Evolutionary conservation across 92 coral and sea anemone genomes (phyloP).

Genomic region (Heteractis magnifica): DNA sequence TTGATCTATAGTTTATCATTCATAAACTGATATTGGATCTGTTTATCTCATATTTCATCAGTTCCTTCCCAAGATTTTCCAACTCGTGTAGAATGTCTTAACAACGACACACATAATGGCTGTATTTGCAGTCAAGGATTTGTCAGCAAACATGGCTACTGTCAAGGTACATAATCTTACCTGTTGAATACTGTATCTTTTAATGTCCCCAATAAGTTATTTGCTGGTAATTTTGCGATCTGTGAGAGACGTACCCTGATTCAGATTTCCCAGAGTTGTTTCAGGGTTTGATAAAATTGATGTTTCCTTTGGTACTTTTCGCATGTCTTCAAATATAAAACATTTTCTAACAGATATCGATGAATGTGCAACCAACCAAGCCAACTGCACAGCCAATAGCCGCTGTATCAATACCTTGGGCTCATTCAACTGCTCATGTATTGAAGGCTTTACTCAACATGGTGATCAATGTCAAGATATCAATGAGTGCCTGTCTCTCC

Average conservation of each 20-base stretch:
- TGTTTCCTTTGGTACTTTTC: background rate
- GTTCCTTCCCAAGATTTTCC: background rate
- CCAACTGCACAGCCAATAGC: conserved; percentile 17
- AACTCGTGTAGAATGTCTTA: background rate
- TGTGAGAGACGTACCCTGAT: too few relatives aligned
- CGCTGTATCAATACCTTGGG: conserved; percentile 30
- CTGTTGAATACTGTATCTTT: background rate
- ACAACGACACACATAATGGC: background rate
- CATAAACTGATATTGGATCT: background rate
- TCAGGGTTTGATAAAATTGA: background rate
- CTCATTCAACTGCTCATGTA: conserved; percentile 29
- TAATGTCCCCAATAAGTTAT: too few relatives aligned
- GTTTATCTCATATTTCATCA: background rate
- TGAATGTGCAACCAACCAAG: conserved; percentile 10
- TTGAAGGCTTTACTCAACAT: background rate
- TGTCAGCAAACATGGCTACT: background rate
- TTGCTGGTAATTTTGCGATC: too few relatives aligned
- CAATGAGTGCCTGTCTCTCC: conserved; percentile 10
- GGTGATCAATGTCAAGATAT: conserved; percentile 21
- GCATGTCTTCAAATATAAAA: too few relatives aligned
- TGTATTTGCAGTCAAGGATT: background rate
- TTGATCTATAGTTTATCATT: too few relatives aligned
- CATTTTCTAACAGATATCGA: conserved; percentile 7
- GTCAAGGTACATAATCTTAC: background rate
- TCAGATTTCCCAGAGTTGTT: too few relatives aligned